Base-by-base conservation (phyloP, 92 coral and sea anemone genomes). In the Meandrina meandrites region DNA sequence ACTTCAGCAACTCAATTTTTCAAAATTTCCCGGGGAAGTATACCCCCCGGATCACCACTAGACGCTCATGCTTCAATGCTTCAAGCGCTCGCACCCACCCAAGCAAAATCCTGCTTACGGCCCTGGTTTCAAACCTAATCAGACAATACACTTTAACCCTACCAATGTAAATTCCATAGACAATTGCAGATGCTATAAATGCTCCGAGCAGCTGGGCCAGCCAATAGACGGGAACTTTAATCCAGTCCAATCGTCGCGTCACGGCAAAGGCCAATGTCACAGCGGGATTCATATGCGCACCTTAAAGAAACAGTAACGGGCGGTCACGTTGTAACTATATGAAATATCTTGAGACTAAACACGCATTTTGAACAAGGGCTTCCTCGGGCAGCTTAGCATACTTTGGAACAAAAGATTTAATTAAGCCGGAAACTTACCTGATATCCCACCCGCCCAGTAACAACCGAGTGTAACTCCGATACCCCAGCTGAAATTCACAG, bases 221-320 rank as follows among this genome's bases (percentile, higher is more conserved):
- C 50, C 91, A 84, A 69, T 91, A 91, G 53, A 77, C 58, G n/a
- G 94, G 94, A 80, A 91, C 92, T 54, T 91, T 91, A 27, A 84
- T 54, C 86, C 88, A 80, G 9, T 76, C 84, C 67, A 91, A 42
- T 22, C 94, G 78, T 17, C 86, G 83, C 5, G 81, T 87, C 30
- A 90, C 86, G 1, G 94, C 94, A 53, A 89, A 89, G 56, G 92
- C 94, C 54, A 91, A 70, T 17, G 93, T 91, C 5, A 96, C 98
- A 5, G 98, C 98, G 31, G 98, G 98, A 60, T 96, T 96, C 94
- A 96, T 92, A 34, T 96, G 98, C 24, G 97, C 98, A 56, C 98
- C 98, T 89, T 82, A 54, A 60, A 57, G 13, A 30, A 16, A 47
- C 36, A 21, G 16, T 22, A 27, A 50, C 27, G 27, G 21, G 54